Evolutionary conservation across 2,797 vertebrate species (phyloP), one percentile per base, ranked within the genome.

Genomic region (Melanotaenia trifasciata): DNA sequence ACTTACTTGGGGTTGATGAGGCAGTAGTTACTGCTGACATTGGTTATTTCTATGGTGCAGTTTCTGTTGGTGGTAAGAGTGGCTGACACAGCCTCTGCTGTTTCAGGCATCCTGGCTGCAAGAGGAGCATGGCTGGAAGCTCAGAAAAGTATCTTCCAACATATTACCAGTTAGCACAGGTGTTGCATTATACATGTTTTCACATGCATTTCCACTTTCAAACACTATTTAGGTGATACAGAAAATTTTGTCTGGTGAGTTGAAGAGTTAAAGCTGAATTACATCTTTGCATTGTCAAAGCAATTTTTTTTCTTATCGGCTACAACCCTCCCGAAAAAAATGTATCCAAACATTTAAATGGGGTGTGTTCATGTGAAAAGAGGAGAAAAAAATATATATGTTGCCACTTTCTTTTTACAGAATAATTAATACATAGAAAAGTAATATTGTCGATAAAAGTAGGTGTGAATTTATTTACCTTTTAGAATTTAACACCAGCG

Each of bases 1-100:
- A 87, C 92, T 81, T 91, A 93, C 94, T 92, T 93, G 66, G 94
- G 93, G 82, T 94, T 93, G 80, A 92, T 92, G 85, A 94, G 90
- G 77, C 89, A 92, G 87, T 82, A 92, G 50, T 0, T 16, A 1
- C 40, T 2, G 79, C 75, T 94, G 80, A 91, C 22, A 57, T 93
- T 94, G 78, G 53, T 80, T 78, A 94, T 92, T 87, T 94, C 92
- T 30, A 94, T 33, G 50, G 93, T 90, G 87, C 92, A 93, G 87
- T 93, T 92, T 65, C 90, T 92, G 90, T 90, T 91, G 84, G 92
- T 93, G 88, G 84, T 78, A 63, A 95, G 85, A 57, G 84, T 89
- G 64, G 91, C 88, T 65, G 93, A 93, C 77, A 93, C 88, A 20
- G 73, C 78, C 76, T 94, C 93, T 74, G 92, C 93, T 33, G 69